Evolutionary conservation across 2,888 invertebrate genomes (phyloP), one percentile per base, ranked within the genome.

Genomic region (Melieria omissa): DNA sequence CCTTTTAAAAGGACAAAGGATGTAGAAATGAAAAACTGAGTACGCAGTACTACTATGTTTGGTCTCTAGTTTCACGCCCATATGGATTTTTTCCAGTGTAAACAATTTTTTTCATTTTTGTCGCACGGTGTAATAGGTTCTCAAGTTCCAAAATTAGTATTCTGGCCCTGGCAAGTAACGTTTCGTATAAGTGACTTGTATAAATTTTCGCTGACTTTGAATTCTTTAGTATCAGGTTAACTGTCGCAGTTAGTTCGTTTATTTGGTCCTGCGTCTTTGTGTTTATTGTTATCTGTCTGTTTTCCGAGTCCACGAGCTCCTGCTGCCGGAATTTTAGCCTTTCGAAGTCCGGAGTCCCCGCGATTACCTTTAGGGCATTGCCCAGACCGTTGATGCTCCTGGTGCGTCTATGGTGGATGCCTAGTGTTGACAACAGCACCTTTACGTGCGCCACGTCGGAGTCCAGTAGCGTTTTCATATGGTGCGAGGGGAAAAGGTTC

Each of bases 261-360:
- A 63, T 63, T 16, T 45, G 10, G 46, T 63, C 63, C 12, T 63
- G 63, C 4, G 29, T 47, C 29, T 9, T 42, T 60, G 60, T 60
- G 44, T 60, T 60, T 60, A 49, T 63, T 63, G 45, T 29, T 63
- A 47, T 49, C 47, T 63, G 47, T 16, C 45, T 63, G 29, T 63
- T 63, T 47, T 63, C 63, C 47, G 63, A 63, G 29, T 63, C 47
- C 14, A 63, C 44, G 10, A 44, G 54, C 9, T 65, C 55, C 29
- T 55, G 16, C 55, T 55, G 55, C 55, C 61, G 42, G 44, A 61
- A 44, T 61, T 61, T 44, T 10, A 61, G 45, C 5, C 49, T 52
- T 16, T 61, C 61, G 44, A 41, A 52, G 44, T 67, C 67, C 29
- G 55, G 65, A 8, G 55, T 65, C n/a, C 65, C 65, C 4, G 62